Base-by-base conservation (phyloP, 2,888 invertebrate species). In the Formica aserva region DNA sequence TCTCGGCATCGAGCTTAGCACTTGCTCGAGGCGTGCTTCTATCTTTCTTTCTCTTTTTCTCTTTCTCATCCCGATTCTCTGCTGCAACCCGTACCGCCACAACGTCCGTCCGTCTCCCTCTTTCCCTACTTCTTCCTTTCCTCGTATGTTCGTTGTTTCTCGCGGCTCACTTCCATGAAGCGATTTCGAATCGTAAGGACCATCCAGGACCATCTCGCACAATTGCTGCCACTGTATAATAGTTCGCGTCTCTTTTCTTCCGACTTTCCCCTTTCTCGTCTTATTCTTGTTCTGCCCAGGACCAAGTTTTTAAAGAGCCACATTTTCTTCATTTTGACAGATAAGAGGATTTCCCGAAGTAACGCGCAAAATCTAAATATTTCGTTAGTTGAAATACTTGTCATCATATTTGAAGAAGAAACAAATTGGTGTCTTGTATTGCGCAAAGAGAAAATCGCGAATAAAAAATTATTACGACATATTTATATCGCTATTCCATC, bases 1-100 rank as follows among this genome's bases (percentile, higher is more conserved):
- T 90, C 88, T 88, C 82, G 78, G 89, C 89, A 90, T 90, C 82
- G 88, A 87, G 86, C 90, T 91, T 91, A 92, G 87, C 92, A 90
- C 91, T 91, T 91, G 85, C 82, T 74, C 84, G 65, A 55, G 82
- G 85, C 80, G 15, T 85, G 75, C 69, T 38, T 80, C 78, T 55
- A 62, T 78, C 78, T 45, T 45, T 38, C 69, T 60, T 69, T 35
- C 48, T 77, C 60, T 48, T 63, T 60, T 72, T 35, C 52, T 75
- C 57, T 65, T 82, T 83, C 60, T 75, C 55, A 41, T 69, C 66
- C 48, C 41, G 71, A 60, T 60, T 80, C 71, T 69, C 71, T 26
- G 18, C 52, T 18, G 32, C 60, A 48, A 35, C 84, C 78, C 82
- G 67, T 66, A 76, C 18, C 67, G 11, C 38, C 66, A 6, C 6